Evolutionary conservation across 2,888 invertebrate species (phyloP), one percentile per base, ranked within the genome.

Genomic region (Theretra japonica): DNA sequence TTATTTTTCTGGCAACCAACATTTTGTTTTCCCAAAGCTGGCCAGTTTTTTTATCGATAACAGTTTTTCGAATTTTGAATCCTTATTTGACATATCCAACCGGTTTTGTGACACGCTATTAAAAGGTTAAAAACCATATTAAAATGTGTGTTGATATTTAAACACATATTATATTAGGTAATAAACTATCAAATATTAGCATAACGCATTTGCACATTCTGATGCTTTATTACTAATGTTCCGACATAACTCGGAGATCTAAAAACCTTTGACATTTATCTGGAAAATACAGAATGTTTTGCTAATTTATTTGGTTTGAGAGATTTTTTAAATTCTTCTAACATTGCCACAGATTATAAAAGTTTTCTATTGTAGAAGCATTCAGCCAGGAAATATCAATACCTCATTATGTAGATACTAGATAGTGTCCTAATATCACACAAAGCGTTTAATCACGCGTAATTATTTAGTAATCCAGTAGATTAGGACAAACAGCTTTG

Each of bases 391-490:
- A 53, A 53, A 53, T 53, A 53, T 53, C 1, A 19, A n/a, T 53
- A 11, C 11, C 41, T 41, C 1, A 41, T 41, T 41, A n/a, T 0
- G n/a, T n/a, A 2, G 53, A n/a, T 53, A 1, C 19, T n/a, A 2
- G 53, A n/a, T 53, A 1, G 53, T n/a, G 6, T n/a, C 53, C n/a
- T 53, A 53, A 53, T 53, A n/a, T 19, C 30, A 28, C 17, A 28
- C 59, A 60, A 7, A 19, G 25, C 59, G 28, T 7, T 60, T 62
- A 41, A 62, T 62, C 41, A 62, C 15, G 15, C n/a, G 33, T 62
- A 60, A 62, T 62, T 62, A 62, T 62, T 62, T 41, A 62, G 62
- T 62, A 41, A 62, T 62, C 62, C 30, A 41, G 21, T 62, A 62
- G 62, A 62, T 41, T 62, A 62, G 41, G 8, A 21, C 53, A 41